Base-by-base conservation (phyloP, 2,113 vertebrate genomes). In the Xyrauchen texanus region DNA sequence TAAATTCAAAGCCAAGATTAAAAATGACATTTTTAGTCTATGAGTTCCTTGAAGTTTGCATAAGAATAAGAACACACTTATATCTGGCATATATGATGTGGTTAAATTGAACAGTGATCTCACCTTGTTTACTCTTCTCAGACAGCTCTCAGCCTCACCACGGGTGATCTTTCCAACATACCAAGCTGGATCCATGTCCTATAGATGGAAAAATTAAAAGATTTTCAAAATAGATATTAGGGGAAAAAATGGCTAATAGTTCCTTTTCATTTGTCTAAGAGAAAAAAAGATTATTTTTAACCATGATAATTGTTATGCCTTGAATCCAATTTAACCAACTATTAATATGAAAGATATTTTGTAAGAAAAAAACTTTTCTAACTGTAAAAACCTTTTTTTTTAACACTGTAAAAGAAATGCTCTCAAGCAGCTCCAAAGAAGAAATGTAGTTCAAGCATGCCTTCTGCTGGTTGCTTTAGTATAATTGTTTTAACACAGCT, bases 41-140 rank as follows among this genome's bases (percentile, higher is more conserved):
- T 34, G 21, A 1, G 21, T 34, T 34, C 21, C 21, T 34, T 34
- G 1, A 34, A 34, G 21, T 34, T 34, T 34, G 21, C 21, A 34
- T 34, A 34, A 34, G 4, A 21, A 5, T 57, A 12, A 11, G 15
- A 74, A 12, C 9, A 61, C 21, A 34, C 6, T 58, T 58, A n/a
- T 4, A 15, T 58, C 15, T 58, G 4, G 1, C 13, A 5, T 9
- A 49, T 7, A 52, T 13, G 13, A 80, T 57, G 4, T 21, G 46
- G 13, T 6, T 65, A 4, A 42, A 6, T 42, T 53, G 63, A 34
- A 34, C 21, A 34, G 21, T 34, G 21, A 9, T 57, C 44, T 88
- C 90, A 98, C 97, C 95, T 94, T 94, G 86, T 91, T 89, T 76
- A 96, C 95, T 76, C 0, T 92, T 64, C 90, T 92, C 44, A 98